Conservation (phyloP, 2,888 invertebrate genomes). For the Lycophotia porphyrea region DNA sequence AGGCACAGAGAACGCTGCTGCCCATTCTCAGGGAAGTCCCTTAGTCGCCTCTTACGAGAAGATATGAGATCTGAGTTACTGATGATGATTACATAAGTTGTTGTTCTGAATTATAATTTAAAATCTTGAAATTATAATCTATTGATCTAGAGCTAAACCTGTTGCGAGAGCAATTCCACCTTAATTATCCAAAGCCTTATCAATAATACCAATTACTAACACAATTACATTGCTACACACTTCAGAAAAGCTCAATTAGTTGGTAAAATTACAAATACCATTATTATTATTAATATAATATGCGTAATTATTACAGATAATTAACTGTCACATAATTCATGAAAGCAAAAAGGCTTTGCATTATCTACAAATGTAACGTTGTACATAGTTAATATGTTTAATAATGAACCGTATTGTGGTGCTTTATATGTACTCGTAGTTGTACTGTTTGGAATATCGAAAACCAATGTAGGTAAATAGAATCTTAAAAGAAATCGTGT, state of each 20-base stretch:
- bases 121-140: neutral
- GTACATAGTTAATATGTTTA: slow-evolving; percentile 1
- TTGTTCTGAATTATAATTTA: neutral
- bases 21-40: too few species aligned
- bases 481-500: neutral
- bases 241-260: slow-evolving; percentile 24
- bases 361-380: slow-evolving; percentile 15
- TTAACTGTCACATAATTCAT: slow-evolving; percentile 55
- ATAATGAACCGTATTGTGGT: neutral
- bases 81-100: neutral
- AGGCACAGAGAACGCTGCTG: too few species aligned
- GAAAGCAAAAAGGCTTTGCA: slow-evolving; percentile 29
- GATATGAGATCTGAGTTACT: too few species aligned
- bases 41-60: too few species aligned
- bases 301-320: slow-evolving; percentile 35
- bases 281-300: slow-evolving; percentile 36
- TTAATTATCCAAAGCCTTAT: neutral
- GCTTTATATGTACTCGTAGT: neutral
- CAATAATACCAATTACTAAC: neutral
- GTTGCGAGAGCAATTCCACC: neutral
- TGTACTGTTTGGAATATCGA: neutral
- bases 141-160: neutral
- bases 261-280: slow-evolving; percentile 30
- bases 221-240: neutral
- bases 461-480: neutral